Evolutionary conservation across 2,113 vertebrate genomes (phyloP), one percentile per base, ranked within the genome.

Genomic region (Smithornis capensis): DNA sequence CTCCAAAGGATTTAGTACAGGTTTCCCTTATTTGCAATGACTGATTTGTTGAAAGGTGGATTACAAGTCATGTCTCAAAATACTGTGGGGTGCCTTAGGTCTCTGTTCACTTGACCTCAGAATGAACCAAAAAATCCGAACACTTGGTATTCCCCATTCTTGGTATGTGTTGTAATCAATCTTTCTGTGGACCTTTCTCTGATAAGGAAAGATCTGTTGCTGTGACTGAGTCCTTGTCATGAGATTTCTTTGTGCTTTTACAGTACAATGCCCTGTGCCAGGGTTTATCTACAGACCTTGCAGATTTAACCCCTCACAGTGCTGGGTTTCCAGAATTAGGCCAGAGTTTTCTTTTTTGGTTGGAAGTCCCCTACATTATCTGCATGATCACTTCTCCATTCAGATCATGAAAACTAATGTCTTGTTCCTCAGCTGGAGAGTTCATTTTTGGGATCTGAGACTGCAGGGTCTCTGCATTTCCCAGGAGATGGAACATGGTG

Each of bases 171-270:
- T 87, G 82, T 84, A 82, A 92, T 90, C 81, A 81, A 93, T 92
- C 60, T 84, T 83, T 69, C 82, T 78, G 69, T 93, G 42, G 45
- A 89, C 87, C 37, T 87, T 63, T 53, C 93, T 78, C 74, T 87
- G 78, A 42, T 95, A 79, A 92, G 74, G 65, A 67, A 78, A 82
- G 74, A 63, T 92, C 87, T 95, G 52, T 93, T 90, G 23, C 52
- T 90, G 25, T 79, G 59, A 78, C 60, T 75, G 78, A 69, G 38
- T 31, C n/a, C 24, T n/a, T 70, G 63, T 93, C 60, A 87, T 19
- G 25, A 78, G 69, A 84, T 87, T 47, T 91, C 5, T 81, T 91
- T 42, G 50, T 75, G 42, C 42, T 75, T 40, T 29, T 59, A 9
- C 40, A 37, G 64, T 65, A 53, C 60, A 84, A 37, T 53, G 64